Evolutionary conservation across 35 echinoderm and acorn worm species (phyloP).

Genomic region (Lytechinus variegatus): DNA sequence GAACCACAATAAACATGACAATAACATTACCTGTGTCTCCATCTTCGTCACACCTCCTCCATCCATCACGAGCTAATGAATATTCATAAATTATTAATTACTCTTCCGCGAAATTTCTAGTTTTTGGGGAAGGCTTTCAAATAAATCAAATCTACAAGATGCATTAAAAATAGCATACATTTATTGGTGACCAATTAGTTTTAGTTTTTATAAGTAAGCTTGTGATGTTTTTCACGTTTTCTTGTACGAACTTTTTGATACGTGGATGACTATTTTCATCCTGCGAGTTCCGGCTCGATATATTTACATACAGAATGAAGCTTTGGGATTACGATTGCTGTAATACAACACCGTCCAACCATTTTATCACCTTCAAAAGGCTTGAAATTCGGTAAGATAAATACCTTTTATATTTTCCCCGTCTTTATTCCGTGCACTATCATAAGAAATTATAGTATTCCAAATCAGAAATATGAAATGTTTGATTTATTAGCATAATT

Average conservation of each 20-base stretch:
- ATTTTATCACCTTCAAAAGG: conserved; percentile 50
- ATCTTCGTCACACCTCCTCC: background rate
- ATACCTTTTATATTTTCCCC: background rate
- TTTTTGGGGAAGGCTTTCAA: background rate
- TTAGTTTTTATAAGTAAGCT: background rate
- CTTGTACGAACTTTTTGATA: background rate
- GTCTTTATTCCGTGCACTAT: conserved; percentile 36
- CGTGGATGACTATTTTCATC: background rate
- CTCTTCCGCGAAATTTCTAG: background rate
- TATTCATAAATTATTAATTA: background rate
- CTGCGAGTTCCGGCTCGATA: background rate
- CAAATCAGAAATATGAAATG: conserved; percentile 45
- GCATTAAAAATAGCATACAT: background rate
- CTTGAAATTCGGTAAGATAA: conserved; percentile 46
- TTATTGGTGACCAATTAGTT: background rate
- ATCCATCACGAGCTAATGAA: conserved; percentile 12
- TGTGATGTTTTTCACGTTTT: background rate
- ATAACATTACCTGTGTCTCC: background rate
- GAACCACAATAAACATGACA: background rate
- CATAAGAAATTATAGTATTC: background rate
- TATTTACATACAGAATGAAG: conserved; percentile 42
- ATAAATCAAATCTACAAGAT: background rate
- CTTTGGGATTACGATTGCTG: conserved; percentile 43
- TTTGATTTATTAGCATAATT: conserved; percentile 90
- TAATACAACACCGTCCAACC: conserved; percentile 52